Evolutionary conservation across 2,888 invertebrate genomes (phyloP).

Genomic region (Drosophila merina): DNA sequence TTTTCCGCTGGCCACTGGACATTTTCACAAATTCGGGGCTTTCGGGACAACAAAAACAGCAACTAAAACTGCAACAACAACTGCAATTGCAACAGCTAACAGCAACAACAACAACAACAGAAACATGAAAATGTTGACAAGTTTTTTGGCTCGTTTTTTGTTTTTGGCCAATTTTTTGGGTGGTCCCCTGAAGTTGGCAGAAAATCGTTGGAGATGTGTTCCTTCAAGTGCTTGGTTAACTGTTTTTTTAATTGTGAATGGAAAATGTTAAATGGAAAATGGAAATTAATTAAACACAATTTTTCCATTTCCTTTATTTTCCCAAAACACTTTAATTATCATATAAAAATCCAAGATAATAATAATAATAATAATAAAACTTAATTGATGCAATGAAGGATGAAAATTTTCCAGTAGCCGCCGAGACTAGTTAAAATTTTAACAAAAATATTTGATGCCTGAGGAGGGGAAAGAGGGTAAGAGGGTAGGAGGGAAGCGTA

Average conservation of each 20-base stretch:
- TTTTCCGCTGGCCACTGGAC: conserved; percentile 65
- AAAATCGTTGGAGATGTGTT: background rate
- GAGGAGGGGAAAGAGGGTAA: no score
- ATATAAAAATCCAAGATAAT: background rate
- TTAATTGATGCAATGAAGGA: background rate
- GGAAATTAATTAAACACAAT: background rate
- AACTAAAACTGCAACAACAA: conserved; percentile 5
- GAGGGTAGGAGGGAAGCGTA: background rate
- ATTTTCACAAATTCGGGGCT: conserved; percentile 66
- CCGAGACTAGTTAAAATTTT: background rate
- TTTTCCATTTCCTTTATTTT: background rate
- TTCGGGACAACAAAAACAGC: conserved; percentile 20
- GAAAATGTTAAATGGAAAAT: conserved; percentile 1
- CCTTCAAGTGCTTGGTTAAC: conserved; percentile 23
- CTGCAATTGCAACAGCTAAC: conserved; percentile 11
- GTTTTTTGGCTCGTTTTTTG: conserved; percentile 42
- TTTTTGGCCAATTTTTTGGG: conserved; percentile 10
- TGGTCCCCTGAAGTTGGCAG: conserved; percentile 17
- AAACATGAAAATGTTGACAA: conserved; percentile 64
- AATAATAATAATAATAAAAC: background rate
- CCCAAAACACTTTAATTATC: background rate
- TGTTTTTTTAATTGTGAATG: conserved; percentile 11
- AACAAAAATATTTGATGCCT: background rate
- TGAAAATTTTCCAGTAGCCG: background rate
- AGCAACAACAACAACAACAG: conserved; percentile 30